phyloP scores from a whole-genome alignment of 2,888 invertebrate species.

The Microchrysa polita region DNA sequence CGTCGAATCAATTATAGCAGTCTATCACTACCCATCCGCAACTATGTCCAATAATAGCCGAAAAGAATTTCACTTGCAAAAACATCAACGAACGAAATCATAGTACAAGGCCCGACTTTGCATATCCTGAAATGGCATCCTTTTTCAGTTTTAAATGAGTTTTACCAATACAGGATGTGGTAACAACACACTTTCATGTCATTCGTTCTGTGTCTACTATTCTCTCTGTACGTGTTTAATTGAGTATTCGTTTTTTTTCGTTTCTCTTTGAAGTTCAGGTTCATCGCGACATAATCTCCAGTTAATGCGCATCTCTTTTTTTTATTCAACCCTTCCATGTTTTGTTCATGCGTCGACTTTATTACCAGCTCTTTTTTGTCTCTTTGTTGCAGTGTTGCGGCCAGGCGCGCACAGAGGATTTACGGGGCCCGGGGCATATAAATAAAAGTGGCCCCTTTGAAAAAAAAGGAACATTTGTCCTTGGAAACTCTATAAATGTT shows the following conservation, averaged over 20 bases:
- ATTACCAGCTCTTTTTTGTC: not conserved
- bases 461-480: too few relatives aligned
- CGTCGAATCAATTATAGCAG: not conserved
- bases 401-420: too few relatives aligned
- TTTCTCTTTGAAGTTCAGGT: conserved; percentile 41
- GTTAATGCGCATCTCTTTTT: conserved; percentile 27
- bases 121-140: not conserved
- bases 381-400: too few relatives aligned
- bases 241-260: conserved; percentile 34
- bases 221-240: conserved; percentile 43
- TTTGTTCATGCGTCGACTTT: not conserved
- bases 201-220: conserved; percentile 24
- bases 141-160: conserved; percentile 18
- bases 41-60: too few relatives aligned
- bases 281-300: conserved; percentile 26
- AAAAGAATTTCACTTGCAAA: not conserved
- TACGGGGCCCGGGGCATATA: too few relatives aligned
- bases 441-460: too few relatives aligned
- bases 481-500: too few relatives aligned
- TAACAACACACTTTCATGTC: conserved; percentile 37
- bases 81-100: not conserved
- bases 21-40: too few relatives aligned
- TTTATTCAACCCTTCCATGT: conserved; percentile 12
- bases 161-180: conserved; percentile 6
- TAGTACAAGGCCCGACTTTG: not conserved